These are phyloP conservation scores for Cisticola juncidis DNA, from an alignment of 2,113 vertebrate species.

Conservation along the genomic window DNA sequence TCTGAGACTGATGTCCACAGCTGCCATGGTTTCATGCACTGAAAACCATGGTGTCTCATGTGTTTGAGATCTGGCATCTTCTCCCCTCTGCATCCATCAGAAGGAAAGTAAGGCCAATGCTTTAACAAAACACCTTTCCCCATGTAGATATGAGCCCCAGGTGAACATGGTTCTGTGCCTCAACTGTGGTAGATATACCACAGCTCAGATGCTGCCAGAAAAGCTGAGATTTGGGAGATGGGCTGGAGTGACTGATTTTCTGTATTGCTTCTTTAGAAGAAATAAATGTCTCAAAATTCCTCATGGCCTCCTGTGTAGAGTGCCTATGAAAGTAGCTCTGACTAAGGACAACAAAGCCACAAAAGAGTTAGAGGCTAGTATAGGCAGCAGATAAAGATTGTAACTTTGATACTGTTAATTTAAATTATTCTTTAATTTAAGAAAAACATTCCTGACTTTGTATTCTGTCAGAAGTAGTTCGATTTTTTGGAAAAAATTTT, in stretches of 20 bases:
- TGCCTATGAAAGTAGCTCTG: neutral
- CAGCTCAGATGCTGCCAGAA: neutral
- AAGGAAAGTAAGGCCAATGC: neutral
- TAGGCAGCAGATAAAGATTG: neutral
- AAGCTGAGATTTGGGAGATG: neutral
- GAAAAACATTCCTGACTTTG: neutral
- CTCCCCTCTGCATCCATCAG: neutral
- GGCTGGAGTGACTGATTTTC: neutral
- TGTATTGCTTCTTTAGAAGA: neutral
- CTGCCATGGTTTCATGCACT: neutral
- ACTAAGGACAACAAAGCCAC: neutral
- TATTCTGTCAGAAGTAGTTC: neutral
- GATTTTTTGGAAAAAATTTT: accelerated
- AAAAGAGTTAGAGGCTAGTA: neutral
- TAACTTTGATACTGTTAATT: neutral
- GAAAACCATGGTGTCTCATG: neutral
- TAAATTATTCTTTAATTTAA: neutral
- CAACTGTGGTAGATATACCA: neutral
- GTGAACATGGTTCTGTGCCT: neutral
- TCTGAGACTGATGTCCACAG: neutral
- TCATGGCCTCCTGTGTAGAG: neutral
- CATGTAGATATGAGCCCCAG: neutral
- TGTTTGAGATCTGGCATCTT: neutral
- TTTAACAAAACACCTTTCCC: neutral
- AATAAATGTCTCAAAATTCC: neutral